Base-by-base conservation (phyloP, 2,113 vertebrate species). In the Dolichotis patagonum region DNA sequence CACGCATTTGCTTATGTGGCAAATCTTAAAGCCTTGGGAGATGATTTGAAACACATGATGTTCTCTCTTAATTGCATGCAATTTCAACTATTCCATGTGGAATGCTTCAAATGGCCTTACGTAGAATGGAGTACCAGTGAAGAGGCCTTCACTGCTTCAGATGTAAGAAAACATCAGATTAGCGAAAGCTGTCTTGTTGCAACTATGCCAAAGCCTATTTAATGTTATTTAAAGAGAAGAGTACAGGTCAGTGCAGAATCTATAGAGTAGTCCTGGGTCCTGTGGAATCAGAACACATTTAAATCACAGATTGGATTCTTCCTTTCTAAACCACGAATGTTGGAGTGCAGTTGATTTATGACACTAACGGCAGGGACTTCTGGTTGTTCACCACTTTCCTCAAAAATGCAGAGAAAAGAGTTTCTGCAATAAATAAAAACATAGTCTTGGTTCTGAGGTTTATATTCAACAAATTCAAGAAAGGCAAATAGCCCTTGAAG, bases 111-210 rank as follows among this genome's bases (percentile, higher is more conserved):
- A 93, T 96, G 54, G 93, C 81, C 94, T 98, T 92, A 24, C 65
- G 22, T 96, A n/a, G n/a, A 96, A 84, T 83, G 95, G 89, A 97
- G 97, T 78, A 82, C 73, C 67, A 30, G 63, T 97, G 93, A 98
- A 98, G 89, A 97, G 96, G 87, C 86, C 95, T 95, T 91, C 89
- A 77, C 91, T 88, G 65, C 86, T 98, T 97, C 92, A 26, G 38
- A 13, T 97, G 73, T 97, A 93, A 98, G 97, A 97, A 98, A 98
- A 96, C 90, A 97, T 97, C 85, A 38, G 96, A 96, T 97, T 96
- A 98, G 93, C 46, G 88, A 97, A 80, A 43, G 49, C 90, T 97
- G 91, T 84, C 43, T 97, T 80, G 11, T 93, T 95, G 63, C 6
- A 73, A 12, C 73, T 81, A 10, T 93, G 49, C 54, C 67, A 75